Evolutionary conservation across 2,113 vertebrate species (phyloP).

Genomic region (Galeopterus variegatus): DNA sequence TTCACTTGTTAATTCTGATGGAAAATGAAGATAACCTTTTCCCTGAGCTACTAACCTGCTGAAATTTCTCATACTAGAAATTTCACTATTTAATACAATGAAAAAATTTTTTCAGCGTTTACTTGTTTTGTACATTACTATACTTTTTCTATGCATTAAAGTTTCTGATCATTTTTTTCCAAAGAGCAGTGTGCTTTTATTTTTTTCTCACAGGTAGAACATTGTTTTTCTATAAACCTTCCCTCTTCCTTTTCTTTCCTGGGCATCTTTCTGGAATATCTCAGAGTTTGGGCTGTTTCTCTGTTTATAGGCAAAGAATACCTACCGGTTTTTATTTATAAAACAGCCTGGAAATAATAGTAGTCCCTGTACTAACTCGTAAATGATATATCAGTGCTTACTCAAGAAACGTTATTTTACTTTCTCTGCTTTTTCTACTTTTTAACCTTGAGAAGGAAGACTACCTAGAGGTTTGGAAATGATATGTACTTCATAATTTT

Average conservation of each 20-base stretch:
- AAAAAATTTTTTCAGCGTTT: neutral
- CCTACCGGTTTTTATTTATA: neutral
- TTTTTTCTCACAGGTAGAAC: neutral
- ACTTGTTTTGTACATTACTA: conserved; percentile 41
- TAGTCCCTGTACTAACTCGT: neutral
- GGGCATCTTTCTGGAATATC: neutral
- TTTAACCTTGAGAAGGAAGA: neutral
- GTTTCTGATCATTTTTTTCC: conserved; percentile 28
- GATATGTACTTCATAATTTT: neutral
- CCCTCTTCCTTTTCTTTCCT: neutral
- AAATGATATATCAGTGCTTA: neutral
- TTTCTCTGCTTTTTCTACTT: neutral
- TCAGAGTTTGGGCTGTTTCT: neutral
- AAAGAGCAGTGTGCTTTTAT: neutral
- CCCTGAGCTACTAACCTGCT: neutral
- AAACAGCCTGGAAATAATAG: neutral
- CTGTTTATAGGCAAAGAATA: neutral
- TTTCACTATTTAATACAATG: conserved; percentile 28
- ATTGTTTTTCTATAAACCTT: neutral
- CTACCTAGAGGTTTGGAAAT: neutral
- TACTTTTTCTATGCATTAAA: neutral
- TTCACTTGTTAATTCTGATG: conserved; percentile 56
- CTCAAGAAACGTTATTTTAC: neutral
- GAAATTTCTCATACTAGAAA: conserved; percentile 10
- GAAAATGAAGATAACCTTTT: conserved; percentile 45